Evolutionary conservation across 1,140 invertebrate genomes (phyloP).

Genomic region (Battus philenor): DNA sequence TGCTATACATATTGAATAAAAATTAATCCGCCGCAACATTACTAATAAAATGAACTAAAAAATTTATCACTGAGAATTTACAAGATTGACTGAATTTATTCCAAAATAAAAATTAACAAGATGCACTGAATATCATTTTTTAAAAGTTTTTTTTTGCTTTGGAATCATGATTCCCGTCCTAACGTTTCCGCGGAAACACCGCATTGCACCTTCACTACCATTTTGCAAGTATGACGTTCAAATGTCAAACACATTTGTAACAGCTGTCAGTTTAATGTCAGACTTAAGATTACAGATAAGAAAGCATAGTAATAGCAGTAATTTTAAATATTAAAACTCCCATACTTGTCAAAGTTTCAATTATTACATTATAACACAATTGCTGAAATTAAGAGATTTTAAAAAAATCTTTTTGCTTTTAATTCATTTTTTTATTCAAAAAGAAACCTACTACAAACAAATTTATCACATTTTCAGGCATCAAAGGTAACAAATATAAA

Average conservation of each 20-base stretch:
- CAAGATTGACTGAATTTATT: slow-evolving; percentile 42
- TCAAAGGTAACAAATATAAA: not conserved
- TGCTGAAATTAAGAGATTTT: too few relatives aligned
- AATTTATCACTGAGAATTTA: slow-evolving; percentile 38
- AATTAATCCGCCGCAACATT: slow-evolving; percentile 78
- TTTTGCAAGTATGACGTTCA: slow-evolving; percentile 48
- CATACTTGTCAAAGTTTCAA: too few relatives aligned
- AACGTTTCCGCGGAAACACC: slow-evolving; percentile 70
- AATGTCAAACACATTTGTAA: slow-evolving; percentile 32
- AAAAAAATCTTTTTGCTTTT: too few relatives aligned
- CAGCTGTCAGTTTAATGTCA: slow-evolving; percentile 9
- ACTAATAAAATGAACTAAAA: slow-evolving; percentile 46
- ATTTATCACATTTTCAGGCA: not conserved
- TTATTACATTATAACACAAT: too few relatives aligned
- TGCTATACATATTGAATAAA: slow-evolving; percentile 78
- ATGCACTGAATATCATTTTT: slow-evolving; percentile 59
- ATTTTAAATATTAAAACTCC: too few relatives aligned
- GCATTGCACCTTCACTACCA: slow-evolving; percentile 70
- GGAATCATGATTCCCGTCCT: slow-evolving; percentile 62
- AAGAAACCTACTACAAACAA: not conserved
- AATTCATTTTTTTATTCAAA: not conserved
- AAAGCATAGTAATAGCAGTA: too few relatives aligned
- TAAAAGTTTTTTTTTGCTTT: slow-evolving; percentile 48
- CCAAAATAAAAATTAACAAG: slow-evolving; percentile 48
- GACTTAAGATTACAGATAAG: too few relatives aligned